Evolutionary conservation across 2,797 vertebrate species (phyloP), one percentile per base, ranked within the genome.

Genomic region (Ctenochaetus hawaiiensis): DNA sequence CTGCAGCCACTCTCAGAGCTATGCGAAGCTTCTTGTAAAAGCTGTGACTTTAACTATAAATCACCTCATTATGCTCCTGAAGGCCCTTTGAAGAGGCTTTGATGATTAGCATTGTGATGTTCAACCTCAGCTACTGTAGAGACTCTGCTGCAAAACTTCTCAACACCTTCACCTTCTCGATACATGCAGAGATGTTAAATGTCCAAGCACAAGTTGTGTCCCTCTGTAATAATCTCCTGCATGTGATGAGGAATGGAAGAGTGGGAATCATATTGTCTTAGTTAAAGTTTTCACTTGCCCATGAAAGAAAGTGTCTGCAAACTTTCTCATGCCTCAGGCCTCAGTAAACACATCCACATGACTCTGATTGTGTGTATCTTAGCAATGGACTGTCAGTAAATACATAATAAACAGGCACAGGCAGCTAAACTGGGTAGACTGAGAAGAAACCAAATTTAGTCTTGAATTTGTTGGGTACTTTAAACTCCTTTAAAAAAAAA

Each of bases 21-120:
- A 5, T 47, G 61, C 77, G 78, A 72, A 86, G 56, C 70, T 78
- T 61, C 87, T 90, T 81, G 76, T 94, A 88, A 95, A 94, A 75
- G 54, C 66, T 62, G 67, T 61, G 77, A 71, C 82, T 85, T 85
- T 65, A 64, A 70, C 70, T 64, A 75, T 73, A 74, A 83, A 86
- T 70, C 61, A 74, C 78, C 90, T 95, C 86, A 78, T 94, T 92
- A 92, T 67, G 22, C 51, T 79, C 53, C 72, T 75, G 11, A 69
- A 37, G 58, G 54, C 66, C 72, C 80, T 85, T 89, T 82, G 78
- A 89, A 79, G 82, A 56, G 14, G 52, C 69, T 82, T 91, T 91
- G 37, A 82, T 89, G 79, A 85, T 84, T 61, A 48, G 73, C 43
- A 59, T 63, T 67, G 14, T 67, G n/a, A 81, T 78, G 80, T 52